Percentiles rank a stretch among this genome's conserved stretches.
Evolutionary conservation across 2,888 invertebrate species (phyloP).

Genomic region (Pachycephus smyrnensis): DNA sequence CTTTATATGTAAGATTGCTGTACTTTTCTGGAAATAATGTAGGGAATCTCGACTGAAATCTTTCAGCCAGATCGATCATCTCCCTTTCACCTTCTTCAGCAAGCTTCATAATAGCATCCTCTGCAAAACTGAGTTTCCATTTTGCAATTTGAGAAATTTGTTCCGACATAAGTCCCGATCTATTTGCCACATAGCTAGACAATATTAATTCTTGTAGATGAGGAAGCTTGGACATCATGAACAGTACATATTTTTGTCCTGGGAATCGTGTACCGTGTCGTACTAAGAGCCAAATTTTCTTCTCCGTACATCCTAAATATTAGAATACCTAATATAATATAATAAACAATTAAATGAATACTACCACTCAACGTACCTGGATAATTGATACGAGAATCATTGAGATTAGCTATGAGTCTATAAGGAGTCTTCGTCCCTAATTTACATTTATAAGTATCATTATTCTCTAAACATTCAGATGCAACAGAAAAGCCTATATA

Average conservation of each 20-base stretch:
- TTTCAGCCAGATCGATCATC: conserved; percentile 77
- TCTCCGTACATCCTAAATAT: conserved; percentile 72
- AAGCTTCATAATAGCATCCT: conserved; percentile 72
- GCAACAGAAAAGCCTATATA: conserved; percentile 67
- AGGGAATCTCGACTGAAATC: conserved; percentile 81
- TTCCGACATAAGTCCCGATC: conserved; percentile 65
- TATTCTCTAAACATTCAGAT: conserved; percentile 32
- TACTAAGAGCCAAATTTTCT: conserved; percentile 80
- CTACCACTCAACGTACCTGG: conserved; percentile 67
- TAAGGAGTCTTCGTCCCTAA: conserved; percentile 82
- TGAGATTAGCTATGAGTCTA: conserved; percentile 75
- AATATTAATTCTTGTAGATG: conserved; percentile 71
- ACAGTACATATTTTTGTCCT: conserved; percentile 70
- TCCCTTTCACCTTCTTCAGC: conserved; percentile 83
- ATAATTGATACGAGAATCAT: conserved; percentile 72
- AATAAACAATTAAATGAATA: conserved; percentile 4
- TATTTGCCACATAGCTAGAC: conserved; percentile 67
- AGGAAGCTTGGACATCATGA: conserved; percentile 70
- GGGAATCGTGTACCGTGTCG: conserved; percentile 86
- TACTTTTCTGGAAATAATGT: conserved; percentile 73
- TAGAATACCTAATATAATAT: conserved; percentile 3
- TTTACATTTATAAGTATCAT: conserved; percentile 61
- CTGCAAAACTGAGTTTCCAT: conserved; percentile 72
- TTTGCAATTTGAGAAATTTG: conserved; percentile 68
- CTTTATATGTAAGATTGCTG: conserved; percentile 72